A percentile compares a stretch with the other conserved stretches of the same genome.
Evolutionary conservation across 2,113 vertebrate genomes (phyloP).

Genomic region (Coptodon bakossiorum): DNA sequence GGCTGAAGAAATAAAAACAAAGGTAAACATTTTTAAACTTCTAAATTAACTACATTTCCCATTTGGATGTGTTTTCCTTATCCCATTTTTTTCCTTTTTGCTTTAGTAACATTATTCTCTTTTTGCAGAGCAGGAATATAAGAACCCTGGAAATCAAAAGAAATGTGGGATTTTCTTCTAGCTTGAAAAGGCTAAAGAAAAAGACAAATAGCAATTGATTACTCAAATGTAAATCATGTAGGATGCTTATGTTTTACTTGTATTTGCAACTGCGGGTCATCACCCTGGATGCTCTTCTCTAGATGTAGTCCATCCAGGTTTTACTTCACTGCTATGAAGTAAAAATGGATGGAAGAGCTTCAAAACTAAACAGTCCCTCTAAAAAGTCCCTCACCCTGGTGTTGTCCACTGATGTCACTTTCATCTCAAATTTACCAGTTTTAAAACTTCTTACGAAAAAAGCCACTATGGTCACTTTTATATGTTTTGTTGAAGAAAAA

Average conservation of each 20-base stretch:
- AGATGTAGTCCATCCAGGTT: not conserved
- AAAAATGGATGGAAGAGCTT: not conserved
- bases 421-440: rapidly evolving
- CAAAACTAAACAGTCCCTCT: not conserved
- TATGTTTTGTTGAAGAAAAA: not conserved
- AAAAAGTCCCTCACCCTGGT: not conserved
- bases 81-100: not conserved
- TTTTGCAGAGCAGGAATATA: not conserved
- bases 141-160: not conserved
- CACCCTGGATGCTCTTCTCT: not conserved
- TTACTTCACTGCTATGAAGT: not conserved
- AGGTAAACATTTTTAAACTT: not conserved
- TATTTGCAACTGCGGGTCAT: not conserved
- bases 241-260: not conserved
- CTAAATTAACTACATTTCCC: not conserved
- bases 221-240: not conserved
- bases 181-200: not conserved
- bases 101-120: not conserved
- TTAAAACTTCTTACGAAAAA: not conserved
- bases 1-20: not conserved
- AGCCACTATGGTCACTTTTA: not conserved
- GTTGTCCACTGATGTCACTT: not conserved
- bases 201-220: not conserved
- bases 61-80: not conserved
- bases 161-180: not conserved